Base-by-base conservation (phyloP, 2,888 invertebrate species). In the Lacanobia wlatinum region DNA sequence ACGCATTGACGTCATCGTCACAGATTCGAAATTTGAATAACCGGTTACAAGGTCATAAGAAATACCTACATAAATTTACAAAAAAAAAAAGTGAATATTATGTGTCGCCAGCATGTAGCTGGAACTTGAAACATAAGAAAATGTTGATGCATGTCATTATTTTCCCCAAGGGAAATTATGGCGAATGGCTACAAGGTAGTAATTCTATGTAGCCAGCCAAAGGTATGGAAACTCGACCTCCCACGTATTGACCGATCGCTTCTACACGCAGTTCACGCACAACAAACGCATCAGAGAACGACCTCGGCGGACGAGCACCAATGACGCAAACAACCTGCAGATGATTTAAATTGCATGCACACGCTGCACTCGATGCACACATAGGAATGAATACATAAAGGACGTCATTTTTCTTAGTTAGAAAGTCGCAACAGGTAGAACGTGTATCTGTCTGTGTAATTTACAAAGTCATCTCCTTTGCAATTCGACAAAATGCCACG, bases 321-420 rank as follows among this genome's bases (percentile, higher is more conserved):
- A 76, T 90, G 90, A 90, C 90, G 90, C 87, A 90, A 87, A 84
- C 82, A 65, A 82, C 78, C 84, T 79, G 80, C 70, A 79, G 71
- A 85, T 83, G 80, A 82, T 87, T 86, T 86, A 84, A 84, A 88
- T 84, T 86, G 84, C 84, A 84, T 86, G 86, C 86, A 85, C 86
- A 85, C 70, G 83, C 73, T 86, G 84, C 82, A 82, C 74, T 59
- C 60, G 73, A 70, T 56, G 70, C 64, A 56, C 38, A 77, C 67
- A 78, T 76, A 75, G 69, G 63, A 78, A 73, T 78, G 82, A 80
- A 71, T 73, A 61, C 71, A 76, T 69, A 82, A 76, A 83, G 61
- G 72, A 67, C 68, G 70, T 70, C 65, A 75, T 75, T 75, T 83
- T 84, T 84, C 81, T 84, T 80, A 67, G 66, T 78, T 76, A 78